Conservation (phyloP, 2,888 invertebrate genomes). For the Eristalis pertinax region DNA sequence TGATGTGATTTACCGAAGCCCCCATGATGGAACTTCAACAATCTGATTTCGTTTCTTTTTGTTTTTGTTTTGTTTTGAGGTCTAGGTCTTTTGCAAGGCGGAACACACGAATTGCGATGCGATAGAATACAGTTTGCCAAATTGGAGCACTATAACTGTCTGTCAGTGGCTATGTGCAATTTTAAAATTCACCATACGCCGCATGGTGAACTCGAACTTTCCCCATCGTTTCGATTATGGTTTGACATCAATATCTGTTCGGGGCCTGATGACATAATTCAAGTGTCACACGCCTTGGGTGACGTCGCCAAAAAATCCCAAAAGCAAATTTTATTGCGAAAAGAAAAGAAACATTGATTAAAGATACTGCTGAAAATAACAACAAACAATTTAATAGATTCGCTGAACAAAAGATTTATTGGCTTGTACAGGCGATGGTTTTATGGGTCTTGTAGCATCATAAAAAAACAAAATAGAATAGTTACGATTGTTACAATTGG, state of each 20-base stretch:
- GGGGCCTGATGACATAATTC: background rate
- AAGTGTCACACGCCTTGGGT: conserved; percentile 1
- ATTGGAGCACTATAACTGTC: background rate
- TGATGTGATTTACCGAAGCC: conserved; percentile 21
- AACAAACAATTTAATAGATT: conserved; percentile 4
- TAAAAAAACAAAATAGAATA: background rate
- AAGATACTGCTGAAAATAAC: background rate
- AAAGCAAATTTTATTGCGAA: background rate
- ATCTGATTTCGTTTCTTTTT: background rate
- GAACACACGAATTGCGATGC: background rate
- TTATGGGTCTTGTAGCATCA: background rate
- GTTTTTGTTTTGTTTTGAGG: background rate
- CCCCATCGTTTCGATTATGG: background rate
- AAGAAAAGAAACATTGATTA: background rate
- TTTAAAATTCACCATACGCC: no score
- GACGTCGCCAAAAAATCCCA: background rate
- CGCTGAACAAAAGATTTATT: conserved; percentile 9
- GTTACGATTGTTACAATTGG: conserved; percentile 8
- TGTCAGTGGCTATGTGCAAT: background rate
- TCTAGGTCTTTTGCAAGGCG: background rate
- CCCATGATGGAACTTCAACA: conserved; percentile 11
- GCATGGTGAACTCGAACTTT: no score
- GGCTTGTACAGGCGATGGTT: background rate
- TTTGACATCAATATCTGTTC: background rate
- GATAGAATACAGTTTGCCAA: no score